Conservation (phyloP, 2,888 invertebrate genomes). For the Endomychus coccineus region DNA sequence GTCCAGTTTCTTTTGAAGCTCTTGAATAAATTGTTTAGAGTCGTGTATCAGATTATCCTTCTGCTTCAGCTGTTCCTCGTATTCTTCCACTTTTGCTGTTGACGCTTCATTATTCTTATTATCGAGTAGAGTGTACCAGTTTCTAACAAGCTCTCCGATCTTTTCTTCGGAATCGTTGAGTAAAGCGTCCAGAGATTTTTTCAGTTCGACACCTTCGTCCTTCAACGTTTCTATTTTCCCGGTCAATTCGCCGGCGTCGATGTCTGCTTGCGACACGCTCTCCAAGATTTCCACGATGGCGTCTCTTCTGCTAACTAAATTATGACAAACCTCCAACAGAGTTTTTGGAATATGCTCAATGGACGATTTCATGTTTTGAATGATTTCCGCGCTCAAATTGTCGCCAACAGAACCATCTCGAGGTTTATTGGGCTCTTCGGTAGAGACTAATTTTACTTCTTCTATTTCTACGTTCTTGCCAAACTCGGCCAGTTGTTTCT, state of each 20-base stretch:
- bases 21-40: constrained; percentile 24
- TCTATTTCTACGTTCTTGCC: constrained; percentile 35
- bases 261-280: constrained; percentile 28
- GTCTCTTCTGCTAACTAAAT: constrained; percentile 30
- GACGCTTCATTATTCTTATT: constrained; percentile 18
- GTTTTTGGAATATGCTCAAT: constrained; percentile 36
- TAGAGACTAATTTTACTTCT: constrained; percentile 27
- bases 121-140: constrained; percentile 29
- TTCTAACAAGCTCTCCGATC: constrained; percentile 29
- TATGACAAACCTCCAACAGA: constrained; percentile 34
- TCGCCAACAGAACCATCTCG: constrained; percentile 8
- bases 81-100: constrained; percentile 21
- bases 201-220: constrained; percentile 30
- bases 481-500: constrained; percentile 35
- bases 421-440: constrained; percentile 4
- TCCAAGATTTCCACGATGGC: constrained; percentile 33
- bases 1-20: constrained; percentile 31
- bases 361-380: constrained; percentile 31
- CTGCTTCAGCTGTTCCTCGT: constrained; percentile 29
- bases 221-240: constrained; percentile 29
- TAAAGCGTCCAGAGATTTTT: constrained; percentile 30
- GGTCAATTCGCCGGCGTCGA: constrained; percentile 26
- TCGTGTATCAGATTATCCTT: constrained; percentile 28
- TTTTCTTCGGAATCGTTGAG: constrained; percentile 30
- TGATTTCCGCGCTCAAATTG: constrained; percentile 12